Conservation (phyloP, 2,888 invertebrate genomes). For the Plebejus argus region DNA sequence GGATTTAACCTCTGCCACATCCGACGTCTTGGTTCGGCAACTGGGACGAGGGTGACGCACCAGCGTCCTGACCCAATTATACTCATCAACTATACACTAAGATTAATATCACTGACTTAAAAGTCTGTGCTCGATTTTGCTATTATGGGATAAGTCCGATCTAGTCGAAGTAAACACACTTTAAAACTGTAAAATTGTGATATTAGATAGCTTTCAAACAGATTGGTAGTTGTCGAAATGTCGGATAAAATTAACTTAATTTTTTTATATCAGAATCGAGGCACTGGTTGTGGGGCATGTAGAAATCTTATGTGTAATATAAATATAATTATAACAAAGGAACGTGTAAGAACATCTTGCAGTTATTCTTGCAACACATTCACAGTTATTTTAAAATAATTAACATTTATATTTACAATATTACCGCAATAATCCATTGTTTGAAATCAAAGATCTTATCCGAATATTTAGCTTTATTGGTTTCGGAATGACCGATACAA, state of each 20-base stretch:
- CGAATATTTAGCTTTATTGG: slow-evolving; percentile 22
- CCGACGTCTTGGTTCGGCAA: slow-evolving; percentile 70
- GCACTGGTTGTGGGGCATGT: too few species aligned
- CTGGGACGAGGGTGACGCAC: slow-evolving; percentile 49
- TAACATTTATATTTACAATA: neutral
- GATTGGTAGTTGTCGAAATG: too few species aligned
- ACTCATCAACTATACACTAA: neutral
- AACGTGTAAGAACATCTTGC: too few species aligned
- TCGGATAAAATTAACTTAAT: too few species aligned
- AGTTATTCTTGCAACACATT: neutral
- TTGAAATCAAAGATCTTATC: neutral
- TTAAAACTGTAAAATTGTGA: too few species aligned
- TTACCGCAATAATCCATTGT: neutral
- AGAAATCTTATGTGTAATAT: too few species aligned
- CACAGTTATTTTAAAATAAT: neutral
- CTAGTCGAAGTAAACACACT: neutral
- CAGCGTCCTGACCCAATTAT: slow-evolving; percentile 31
- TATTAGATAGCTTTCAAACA: too few species aligned
- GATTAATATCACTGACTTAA: neutral
- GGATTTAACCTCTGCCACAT: slow-evolving; percentile 77
- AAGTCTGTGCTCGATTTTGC: too few species aligned
- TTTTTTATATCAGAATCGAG: too few species aligned
- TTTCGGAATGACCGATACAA: neutral
- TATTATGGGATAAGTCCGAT: neutral
- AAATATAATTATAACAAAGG: too few species aligned